phyloP scores from a whole-genome alignment of 2,113 vertebrate genomes.

The Struthidea cinerea region DNA sequence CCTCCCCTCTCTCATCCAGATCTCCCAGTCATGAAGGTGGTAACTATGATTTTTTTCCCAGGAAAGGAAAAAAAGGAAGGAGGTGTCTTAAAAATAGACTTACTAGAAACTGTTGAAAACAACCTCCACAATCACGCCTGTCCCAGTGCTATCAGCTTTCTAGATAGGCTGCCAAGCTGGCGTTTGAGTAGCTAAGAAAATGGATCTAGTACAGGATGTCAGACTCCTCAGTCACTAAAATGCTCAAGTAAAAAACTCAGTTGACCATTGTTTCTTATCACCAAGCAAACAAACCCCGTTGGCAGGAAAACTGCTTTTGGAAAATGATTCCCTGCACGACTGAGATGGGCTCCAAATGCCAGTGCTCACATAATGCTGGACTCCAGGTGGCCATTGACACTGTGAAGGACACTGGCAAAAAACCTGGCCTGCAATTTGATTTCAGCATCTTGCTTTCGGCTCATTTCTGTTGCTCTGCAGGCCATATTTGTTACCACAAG shows the following conservation, averaged over 20 bases:
- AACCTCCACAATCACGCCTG: neutral
- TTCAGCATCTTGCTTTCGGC: neutral
- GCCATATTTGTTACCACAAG: neutral
- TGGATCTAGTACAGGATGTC: neutral
- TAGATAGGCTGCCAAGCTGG: slow-evolving; percentile 1
- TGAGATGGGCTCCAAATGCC: neutral
- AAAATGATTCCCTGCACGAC: neutral
- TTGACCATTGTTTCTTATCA: slow-evolving; percentile 45
- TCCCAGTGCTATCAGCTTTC: slow-evolving; percentile 1
- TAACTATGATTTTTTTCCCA: neutral
- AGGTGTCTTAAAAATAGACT: neutral
- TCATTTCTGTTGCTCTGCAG: neutral
- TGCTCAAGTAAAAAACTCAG: neutral
- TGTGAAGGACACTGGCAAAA: neutral
- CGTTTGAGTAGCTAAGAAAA: slow-evolving; percentile 39
- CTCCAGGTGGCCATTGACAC: neutral
- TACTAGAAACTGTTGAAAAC: neutral
- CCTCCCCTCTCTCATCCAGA: neutral
- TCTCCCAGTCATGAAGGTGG: neutral
- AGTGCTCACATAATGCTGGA: neutral
- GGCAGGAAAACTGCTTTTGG: slow-evolving; percentile 21
- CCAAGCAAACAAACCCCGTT: slow-evolving; percentile 19
- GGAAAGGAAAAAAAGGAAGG: neutral
- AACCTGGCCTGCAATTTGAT: neutral
- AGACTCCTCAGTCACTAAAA: slow-evolving; percentile 17